phyloP scores from a whole-genome alignment of 2,888 invertebrate species.

The Didymodactylos carnosus region DNA sequence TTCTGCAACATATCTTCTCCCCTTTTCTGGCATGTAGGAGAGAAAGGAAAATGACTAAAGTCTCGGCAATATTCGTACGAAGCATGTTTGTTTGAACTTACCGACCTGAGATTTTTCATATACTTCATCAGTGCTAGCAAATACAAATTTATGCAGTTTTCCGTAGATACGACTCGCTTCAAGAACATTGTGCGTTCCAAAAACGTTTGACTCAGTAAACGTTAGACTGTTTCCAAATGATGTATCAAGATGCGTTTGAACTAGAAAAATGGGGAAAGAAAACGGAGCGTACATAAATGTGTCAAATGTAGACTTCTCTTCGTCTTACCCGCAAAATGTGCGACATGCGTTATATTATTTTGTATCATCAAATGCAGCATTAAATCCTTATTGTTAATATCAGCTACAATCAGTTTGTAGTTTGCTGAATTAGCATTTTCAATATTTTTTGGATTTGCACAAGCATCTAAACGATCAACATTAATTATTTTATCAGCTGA shows the following conservation, averaged over 20 bases:
- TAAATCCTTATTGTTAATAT: neutral
- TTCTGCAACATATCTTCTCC: too few species aligned
- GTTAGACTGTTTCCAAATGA: slow-evolving; percentile 20
- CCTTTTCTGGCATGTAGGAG: too few species aligned
- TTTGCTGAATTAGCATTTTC: neutral
- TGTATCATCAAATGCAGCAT: neutral
- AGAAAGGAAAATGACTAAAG: too few species aligned
- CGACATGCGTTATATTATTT: slow-evolving; percentile 1
- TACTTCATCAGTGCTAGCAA: slow-evolving; percentile 27
- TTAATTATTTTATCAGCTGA: slow-evolving; percentile 18
- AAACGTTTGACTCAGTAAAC: slow-evolving; percentile 20
- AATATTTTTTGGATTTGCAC: slow-evolving; percentile 17
- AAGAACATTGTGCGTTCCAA: slow-evolving; percentile 19
- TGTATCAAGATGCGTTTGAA: slow-evolving; percentile 16
- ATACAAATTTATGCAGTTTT: slow-evolving; percentile 18
- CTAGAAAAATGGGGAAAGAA: too few species aligned
- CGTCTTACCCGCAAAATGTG: slow-evolving; percentile 7
- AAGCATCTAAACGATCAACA: slow-evolving; percentile 20
- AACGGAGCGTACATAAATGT: too few species aligned
- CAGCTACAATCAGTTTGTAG: neutral
- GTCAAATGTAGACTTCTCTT: too few species aligned
- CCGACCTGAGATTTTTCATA: slow-evolving; percentile 22
- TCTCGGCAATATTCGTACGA: too few species aligned
- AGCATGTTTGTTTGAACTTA: too few species aligned
- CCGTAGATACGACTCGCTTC: slow-evolving; percentile 18